Base-by-base conservation (phyloP, 2,888 invertebrate genomes). In the Brachypalpus laphriformis region DNA sequence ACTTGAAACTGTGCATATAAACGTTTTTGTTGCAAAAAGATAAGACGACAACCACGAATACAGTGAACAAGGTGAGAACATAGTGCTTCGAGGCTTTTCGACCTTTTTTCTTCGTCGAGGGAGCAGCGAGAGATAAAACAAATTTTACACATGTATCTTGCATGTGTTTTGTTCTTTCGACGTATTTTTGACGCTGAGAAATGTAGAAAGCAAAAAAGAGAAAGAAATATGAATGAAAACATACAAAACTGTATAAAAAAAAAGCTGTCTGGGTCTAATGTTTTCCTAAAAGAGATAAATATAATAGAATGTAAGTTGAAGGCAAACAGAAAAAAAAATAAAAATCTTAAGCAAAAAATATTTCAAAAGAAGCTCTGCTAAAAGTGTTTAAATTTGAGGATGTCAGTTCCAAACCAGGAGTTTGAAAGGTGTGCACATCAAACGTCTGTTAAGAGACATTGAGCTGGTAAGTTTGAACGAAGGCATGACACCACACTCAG, bases 51-150 rank as follows among this genome's bases (percentile, higher is more conserved):
- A 63, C 22, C 20, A 56, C 9, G 7, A 20, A 42, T 42, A n/a
- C 42, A 14, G 42, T 14, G 42, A 42, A 45, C 57, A 56, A 66
- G 75, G 65, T 75, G 65, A 75, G 56, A 56, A 56, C 6, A 37
- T 4, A 34, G 34, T 56, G 47, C 65, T 66, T 34, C 47, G 45
- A 66, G 75, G 65, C 57, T 11, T 57, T 65, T 57, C 63, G 18
- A 40, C 61, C 28, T 42, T 31, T 51, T 51, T 72, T 6, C 11
- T 14, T 40, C 5, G 59, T 51, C 49, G 61, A 61, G 34, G 61
- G 51, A 63, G 72, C 72, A 63, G 11, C 28, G 42, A 5, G 9
- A 42, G 54, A 74, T 63, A 61, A 54, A 63, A 45, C 20, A 63
- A 18, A 31, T 31, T 11, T 31, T 42, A 61, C 45, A 63, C 16